phyloP scores from a whole-genome alignment of 2,113 vertebrate genomes.

The Hucho hucho region DNA sequence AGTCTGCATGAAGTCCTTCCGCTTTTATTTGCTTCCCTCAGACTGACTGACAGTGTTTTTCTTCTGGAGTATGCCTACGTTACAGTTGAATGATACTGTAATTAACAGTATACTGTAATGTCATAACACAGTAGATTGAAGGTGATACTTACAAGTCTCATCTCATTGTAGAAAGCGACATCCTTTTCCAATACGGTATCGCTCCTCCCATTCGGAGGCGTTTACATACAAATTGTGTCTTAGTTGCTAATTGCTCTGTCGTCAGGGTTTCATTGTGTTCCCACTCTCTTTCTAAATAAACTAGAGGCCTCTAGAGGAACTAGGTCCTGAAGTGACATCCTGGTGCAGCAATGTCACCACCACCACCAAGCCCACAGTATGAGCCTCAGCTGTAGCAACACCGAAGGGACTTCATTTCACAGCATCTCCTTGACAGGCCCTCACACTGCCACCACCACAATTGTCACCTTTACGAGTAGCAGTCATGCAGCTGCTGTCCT shows the following conservation, averaged over 20 bases:
- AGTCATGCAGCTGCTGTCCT: slow-evolving; percentile 53
- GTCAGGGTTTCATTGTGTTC: slow-evolving; percentile 49
- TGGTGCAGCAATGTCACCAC: slow-evolving; percentile 52
- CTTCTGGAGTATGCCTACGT: too few relatives aligned
- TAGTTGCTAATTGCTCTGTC: slow-evolving; percentile 68
- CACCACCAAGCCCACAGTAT: slow-evolving; percentile 15
- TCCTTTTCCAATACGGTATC: neutral
- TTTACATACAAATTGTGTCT: neutral
- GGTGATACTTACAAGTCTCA: slow-evolving; percentile 3
- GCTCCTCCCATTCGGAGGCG: slow-evolving; percentile 14
- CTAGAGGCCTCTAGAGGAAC: slow-evolving; percentile 23
- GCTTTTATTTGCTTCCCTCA: too few relatives aligned
- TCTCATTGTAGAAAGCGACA: slow-evolving; percentile 5
- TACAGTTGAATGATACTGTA: too few relatives aligned
- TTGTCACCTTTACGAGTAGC: slow-evolving; percentile 67
- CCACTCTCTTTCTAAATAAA: slow-evolving; percentile 16
- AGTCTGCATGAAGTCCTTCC: too few relatives aligned
- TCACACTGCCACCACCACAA: slow-evolving; percentile 45
- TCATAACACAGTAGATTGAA: slow-evolving; percentile 59
- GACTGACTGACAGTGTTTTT: too few relatives aligned
- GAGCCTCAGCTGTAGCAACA: slow-evolving; percentile 41
- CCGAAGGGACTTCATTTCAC: slow-evolving; percentile 46
- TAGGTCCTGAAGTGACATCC: slow-evolving; percentile 41
- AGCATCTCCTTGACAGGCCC: slow-evolving; percentile 58
- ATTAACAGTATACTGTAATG: neutral